Base-by-base conservation (phyloP, 2,113 vertebrate species). In the Ameiurus melas region DNA sequence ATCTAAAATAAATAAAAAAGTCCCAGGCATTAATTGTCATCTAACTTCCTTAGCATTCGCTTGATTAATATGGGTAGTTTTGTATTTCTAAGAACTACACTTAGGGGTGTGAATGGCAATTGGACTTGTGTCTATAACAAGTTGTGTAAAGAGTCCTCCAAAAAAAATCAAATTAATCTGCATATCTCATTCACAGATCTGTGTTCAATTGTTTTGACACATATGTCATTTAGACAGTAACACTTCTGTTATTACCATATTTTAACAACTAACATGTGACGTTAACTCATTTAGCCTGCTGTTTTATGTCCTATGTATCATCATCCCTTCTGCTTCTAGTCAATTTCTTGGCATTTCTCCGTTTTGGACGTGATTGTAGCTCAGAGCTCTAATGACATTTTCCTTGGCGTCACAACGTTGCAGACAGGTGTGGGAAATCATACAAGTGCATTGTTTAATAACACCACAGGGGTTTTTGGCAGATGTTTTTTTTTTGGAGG, bases 401-500 rank as follows among this genome's bases (percentile, higher is more conserved):
- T 70, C 17, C 81, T 83, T 83, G 80, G 57, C 57, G 2, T 83
- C 0, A 0, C 3, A 20, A 36, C 19, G 77, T 47, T 64, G 33
- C 81, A 83, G 58, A 83, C 58, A 83, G 81, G 81, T 83, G 58
- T 51, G 22, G 13, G 62, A 62, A 83, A 83, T 64, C 33, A n/a
- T 62, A 64, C 36, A 39, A 47, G 58, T 43, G 60, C 81, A 64
- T 64, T 64, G 17, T 83, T 64, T 60, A 58, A 51, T 66, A 68
- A 83, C 83, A 17, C 43, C 27, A 12, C 62, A 47, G 39, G 83
- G 62, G 22, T 30, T 83, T 64, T 70, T 84, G 64, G 83, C 83
- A 70, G 62, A 84, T 53, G n/a, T 33, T 55, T 85, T 47, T 5
- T 36, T 83, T 51, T 47, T 84, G 27, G 30, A 36, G 5, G 83